A percentile compares a stretch with the other conserved stretches of the same genome.
Evolutionary conservation across 2,113 vertebrate genomes (phyloP).

Genomic region (Marmota flaviventris): DNA sequence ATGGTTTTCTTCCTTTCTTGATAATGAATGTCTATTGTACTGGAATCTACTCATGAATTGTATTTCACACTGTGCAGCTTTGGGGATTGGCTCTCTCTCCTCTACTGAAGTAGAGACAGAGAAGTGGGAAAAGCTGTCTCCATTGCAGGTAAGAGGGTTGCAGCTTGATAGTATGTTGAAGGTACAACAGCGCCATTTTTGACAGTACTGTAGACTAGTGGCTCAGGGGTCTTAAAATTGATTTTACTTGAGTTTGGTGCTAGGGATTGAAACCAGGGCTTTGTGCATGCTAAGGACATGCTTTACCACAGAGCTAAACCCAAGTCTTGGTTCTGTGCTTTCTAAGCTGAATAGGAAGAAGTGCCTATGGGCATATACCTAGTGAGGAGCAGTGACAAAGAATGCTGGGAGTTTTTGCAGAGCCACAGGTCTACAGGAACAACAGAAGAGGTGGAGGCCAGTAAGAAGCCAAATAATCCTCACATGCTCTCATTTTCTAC

Average conservation of each 20-base stretch:
- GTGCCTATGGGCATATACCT: background rate
- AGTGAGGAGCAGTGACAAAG: background rate
- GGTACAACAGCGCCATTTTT: background rate
- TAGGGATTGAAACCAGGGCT: background rate
- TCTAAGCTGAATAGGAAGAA: background rate
- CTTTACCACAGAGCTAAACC: background rate
- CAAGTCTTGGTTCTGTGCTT: background rate
- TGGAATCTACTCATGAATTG: slow-evolving; percentile 13
- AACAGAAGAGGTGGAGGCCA: background rate
- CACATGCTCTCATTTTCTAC: background rate
- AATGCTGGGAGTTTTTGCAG: background rate
- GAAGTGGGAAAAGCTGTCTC: background rate
- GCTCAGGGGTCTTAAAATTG: background rate
- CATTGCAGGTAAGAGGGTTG: background rate
- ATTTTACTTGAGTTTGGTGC: background rate
- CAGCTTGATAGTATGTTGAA: background rate
- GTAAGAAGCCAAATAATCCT: background rate
- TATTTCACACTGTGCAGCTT: background rate
- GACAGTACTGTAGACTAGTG: background rate
- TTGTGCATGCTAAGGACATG: background rate
- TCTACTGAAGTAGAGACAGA: background rate
- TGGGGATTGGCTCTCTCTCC: background rate
- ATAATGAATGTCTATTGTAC: background rate
- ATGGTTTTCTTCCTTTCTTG: background rate
- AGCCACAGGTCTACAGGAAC: background rate